Conservation (phyloP, 2,888 invertebrate genomes). For the Euphydryas editha region DNA sequence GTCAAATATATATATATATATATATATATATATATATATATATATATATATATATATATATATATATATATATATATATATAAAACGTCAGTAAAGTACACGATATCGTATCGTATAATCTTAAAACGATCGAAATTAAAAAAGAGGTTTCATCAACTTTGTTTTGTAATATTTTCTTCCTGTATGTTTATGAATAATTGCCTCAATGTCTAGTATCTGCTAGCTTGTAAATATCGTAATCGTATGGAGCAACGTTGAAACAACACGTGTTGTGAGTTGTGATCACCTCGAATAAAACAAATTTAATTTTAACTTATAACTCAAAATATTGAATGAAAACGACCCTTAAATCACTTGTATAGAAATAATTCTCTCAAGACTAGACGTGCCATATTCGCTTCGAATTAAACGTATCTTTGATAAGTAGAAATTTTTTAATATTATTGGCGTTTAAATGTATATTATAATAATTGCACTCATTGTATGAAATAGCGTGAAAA, state of each 20-base stretch:
- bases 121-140: background rate
- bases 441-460: slow-evolving; percentile 32
- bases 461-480: slow-evolving; percentile 45
- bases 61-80: too few species aligned
- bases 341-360: background rate
- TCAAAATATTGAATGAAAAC: background rate
- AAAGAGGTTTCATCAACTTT: background rate
- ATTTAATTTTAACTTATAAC: background rate
- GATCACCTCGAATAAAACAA: background rate
- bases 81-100: background rate
- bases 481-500: slow-evolving; percentile 49
- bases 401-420: slow-evolving; percentile 27
- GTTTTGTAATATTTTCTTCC: slow-evolving; percentile 26
- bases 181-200: slow-evolving; percentile 43
- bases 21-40: too few species aligned
- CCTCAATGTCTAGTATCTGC: slow-evolving; percentile 66
- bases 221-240: slow-evolving; percentile 59
- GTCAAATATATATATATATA: too few species aligned
- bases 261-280: background rate
- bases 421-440: slow-evolving; percentile 29
- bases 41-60: too few species aligned
- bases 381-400: slow-evolving; percentile 42
- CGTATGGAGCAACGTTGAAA: background rate
- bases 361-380: slow-evolving; percentile 2
- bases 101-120: background rate